A percentile compares a stretch with the other conserved stretches of the same genome.
Evolutionary conservation across 1,140 invertebrate genomes (phyloP).

Genomic region (Macrocentrus cingulum): DNA sequence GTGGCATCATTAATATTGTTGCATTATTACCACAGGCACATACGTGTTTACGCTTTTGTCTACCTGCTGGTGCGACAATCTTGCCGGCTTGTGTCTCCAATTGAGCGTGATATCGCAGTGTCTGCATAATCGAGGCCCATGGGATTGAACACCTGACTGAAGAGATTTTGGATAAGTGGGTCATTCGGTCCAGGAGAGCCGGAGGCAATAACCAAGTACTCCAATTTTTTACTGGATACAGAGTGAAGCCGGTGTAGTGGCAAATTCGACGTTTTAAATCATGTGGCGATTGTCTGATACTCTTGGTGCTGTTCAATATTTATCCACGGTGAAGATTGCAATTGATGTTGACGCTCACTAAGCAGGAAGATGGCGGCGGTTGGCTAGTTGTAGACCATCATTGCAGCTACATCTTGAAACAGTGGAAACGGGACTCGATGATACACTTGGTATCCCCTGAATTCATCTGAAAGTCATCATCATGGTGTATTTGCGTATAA

Average conservation of each 20-base stretch:
- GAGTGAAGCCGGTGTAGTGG: not conserved
- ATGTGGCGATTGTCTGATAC: not conserved
- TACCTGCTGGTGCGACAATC: too few relatives aligned
- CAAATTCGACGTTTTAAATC: conserved; percentile 1
- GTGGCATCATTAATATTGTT: conserved; percentile 3
- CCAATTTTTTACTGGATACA: not conserved
- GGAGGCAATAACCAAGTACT: not conserved
- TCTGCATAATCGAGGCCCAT: not conserved
- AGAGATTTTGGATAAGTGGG: conserved; percentile 28
- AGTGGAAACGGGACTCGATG: conserved; percentile 4
- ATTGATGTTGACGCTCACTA: conserved; percentile 12
- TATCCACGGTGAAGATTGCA: conserved; percentile 1
- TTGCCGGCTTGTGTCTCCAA: too few relatives aligned
- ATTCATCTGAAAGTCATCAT: not conserved
- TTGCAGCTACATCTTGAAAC: not conserved
- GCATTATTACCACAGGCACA: not conserved
- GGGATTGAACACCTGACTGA: not conserved
- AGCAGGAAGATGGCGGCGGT: conserved; percentile 22
- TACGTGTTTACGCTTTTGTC: too few relatives aligned
- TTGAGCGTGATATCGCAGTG: too few relatives aligned
- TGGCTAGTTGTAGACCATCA: conserved; percentile 10
- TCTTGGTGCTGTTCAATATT: not conserved
- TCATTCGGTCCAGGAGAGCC: conserved; percentile 25
- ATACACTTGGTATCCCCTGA: not conserved
- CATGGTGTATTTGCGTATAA: not conserved